A percentile compares a stretch with the other conserved stretches of the same genome.
Evolutionary conservation across 2,113 vertebrate species (phyloP).

Genomic region (Prolemur simus): DNA sequence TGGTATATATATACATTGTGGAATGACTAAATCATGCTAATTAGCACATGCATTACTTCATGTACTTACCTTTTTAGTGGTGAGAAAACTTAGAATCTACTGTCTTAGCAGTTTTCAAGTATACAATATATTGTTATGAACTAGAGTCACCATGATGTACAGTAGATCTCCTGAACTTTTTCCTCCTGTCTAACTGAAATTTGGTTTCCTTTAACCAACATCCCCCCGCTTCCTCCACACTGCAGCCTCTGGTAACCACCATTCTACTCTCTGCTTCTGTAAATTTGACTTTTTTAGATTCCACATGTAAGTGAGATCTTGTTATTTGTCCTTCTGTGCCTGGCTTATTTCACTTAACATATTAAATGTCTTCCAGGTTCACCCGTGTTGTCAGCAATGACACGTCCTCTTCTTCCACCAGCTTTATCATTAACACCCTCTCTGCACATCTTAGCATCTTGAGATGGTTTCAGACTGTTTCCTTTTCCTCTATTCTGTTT

Average conservation of each 20-base stretch:
- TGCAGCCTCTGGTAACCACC: not conserved
- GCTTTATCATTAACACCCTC: not conserved
- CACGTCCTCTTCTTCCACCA: not conserved
- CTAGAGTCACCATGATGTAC: not conserved
- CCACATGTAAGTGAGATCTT: not conserved
- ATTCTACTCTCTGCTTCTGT: not conserved
- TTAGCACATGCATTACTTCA: not conserved
- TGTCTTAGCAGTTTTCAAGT: not conserved
- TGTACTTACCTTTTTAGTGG: not conserved
- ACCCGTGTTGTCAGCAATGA: not conserved
- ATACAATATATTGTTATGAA: not conserved
- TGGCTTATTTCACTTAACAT: not conserved
- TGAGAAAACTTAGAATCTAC: not conserved
- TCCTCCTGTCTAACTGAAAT: not conserved
- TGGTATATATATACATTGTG: too few relatives aligned
- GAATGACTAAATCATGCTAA: not conserved
- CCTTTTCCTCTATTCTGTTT: not conserved
- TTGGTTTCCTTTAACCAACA: not conserved
- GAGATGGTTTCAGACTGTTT: not conserved
- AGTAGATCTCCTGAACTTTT: not conserved
- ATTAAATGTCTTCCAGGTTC: not conserved
- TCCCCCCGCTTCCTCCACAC: not conserved
- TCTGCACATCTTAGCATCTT: not conserved
- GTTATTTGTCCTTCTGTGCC: not conserved
- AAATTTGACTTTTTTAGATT: not conserved